A percentile compares a stretch with the other conserved stretches of the same genome.
phyloP scores from a whole-genome alignment of 2,113 vertebrate genomes.

The Abramis brama region DNA sequence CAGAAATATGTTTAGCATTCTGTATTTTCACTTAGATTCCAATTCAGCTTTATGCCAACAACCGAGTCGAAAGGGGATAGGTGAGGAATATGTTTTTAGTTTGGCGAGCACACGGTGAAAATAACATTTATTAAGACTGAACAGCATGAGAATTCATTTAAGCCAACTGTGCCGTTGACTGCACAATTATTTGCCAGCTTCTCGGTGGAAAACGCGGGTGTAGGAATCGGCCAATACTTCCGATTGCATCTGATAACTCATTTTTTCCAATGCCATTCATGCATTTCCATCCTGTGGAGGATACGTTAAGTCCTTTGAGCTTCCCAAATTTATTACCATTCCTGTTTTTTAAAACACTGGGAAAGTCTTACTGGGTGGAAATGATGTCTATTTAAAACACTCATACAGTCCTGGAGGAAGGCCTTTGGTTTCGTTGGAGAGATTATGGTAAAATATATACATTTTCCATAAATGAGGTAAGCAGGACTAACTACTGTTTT shows the following conservation, averaged over 20 bases:
- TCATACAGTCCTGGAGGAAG: not conserved
- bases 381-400: not conserved
- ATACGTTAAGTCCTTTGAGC: not conserved
- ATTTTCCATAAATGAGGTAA: not conserved
- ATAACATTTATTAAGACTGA: slow-evolving; percentile 10
- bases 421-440: not conserved
- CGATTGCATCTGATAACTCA: not conserved
- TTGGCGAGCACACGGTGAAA: not conserved
- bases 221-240: not conserved
- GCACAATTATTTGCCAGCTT: not conserved
- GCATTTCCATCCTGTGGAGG: not conserved
- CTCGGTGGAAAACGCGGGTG: not conserved
- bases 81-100: slow-evolving; percentile 20
- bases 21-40: not conserved
- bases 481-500: not conserved
- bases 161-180: not conserved
- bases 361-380: not conserved
- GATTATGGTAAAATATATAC: not conserved
- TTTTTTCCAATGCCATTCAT: not conserved
- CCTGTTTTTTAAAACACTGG: not conserved
- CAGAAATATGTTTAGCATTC: slow-evolving; percentile 13
- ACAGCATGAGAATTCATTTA: not conserved
- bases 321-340: not conserved
- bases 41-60: slow-evolving; percentile 17
- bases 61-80: not conserved